phyloP scores from a whole-genome alignment of 2,797 vertebrate species.

The Halcyon chelicuti region DNA sequence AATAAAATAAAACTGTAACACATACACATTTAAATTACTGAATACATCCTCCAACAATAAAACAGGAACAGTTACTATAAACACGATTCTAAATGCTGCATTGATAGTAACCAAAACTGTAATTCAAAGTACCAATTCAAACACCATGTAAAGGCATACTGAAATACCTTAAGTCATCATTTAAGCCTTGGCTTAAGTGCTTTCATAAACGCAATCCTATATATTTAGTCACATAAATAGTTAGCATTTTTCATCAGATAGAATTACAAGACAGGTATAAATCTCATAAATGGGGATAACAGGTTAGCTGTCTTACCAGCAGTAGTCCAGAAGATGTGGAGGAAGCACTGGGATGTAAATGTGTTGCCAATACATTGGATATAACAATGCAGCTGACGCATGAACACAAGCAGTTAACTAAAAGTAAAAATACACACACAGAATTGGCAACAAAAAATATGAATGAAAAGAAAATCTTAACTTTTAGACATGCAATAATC shows the following conservation, averaged over 20 bases:
- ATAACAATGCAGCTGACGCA: conserved; percentile 93
- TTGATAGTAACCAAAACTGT: background rate
- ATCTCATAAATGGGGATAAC: background rate
- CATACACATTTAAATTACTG: background rate
- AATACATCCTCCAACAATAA: background rate
- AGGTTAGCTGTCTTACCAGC: conserved; percentile 89
- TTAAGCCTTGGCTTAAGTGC: background rate
- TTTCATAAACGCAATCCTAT: background rate
- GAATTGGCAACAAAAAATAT: conserved; percentile 41
- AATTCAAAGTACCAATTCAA: background rate
- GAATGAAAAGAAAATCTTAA: background rate
- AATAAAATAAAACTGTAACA: background rate
- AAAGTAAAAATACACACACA: conserved; percentile 63
- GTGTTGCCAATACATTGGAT: conserved; percentile 98
- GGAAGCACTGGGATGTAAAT: conserved; percentile 99
- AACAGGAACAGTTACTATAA: background rate
- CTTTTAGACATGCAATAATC: background rate
- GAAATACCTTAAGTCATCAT: background rate
- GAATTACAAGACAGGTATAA: background rate
- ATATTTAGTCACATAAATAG: background rate
- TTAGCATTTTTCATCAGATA: background rate
- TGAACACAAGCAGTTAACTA: conserved; percentile 98
- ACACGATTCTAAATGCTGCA: background rate
- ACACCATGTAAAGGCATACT: background rate
- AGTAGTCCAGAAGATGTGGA: conserved; percentile 97